Base-by-base conservation (phyloP, 1,140 invertebrate species). In the Ephestia elutella region DNA sequence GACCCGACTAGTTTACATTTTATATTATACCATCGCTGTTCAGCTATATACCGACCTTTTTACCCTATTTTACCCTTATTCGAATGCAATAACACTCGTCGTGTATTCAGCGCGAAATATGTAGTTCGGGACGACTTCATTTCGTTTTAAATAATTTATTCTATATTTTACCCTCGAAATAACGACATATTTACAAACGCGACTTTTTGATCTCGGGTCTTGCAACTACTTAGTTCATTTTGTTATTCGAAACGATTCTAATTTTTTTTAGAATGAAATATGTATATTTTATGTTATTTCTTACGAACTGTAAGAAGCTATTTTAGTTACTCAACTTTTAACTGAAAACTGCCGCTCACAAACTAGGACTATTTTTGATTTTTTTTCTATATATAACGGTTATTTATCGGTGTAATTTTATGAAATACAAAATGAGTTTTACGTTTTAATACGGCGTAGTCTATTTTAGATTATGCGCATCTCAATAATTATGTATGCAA, bases 81-180 rank as follows among this genome's bases (percentile, higher is more conserved):
- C 21, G 21, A 25, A 63, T 70, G 76, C 77, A 82, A 80, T 78
- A 80, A 57, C 66, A 65, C 61, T 70, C 49, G 62, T 68, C 56
- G 80, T 83, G 79, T 80, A 85, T 80, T 80, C 80, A 78, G 77
- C 77, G 71, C 70, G 77, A 74, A 82, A 80, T 75, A 70, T 64
- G 59, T 67, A 44, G 78, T 80, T 80, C 80, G 82, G 75, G 78
- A 78, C 72, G 54, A 69, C 60, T 59, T 63, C 62, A 49, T 56
- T 65, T 56, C 51, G 59, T 30, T 57, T 60, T 20, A 59, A 21
- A 53, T 53, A 5, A 25, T 53, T 50, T 25, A 50, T 18, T 21
- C 19, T 53, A 25, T 53, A 53, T 53, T 53, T 53, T 13, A 63
- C 59, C 49, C 59, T 71, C 73, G 54, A 68, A 78, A 77, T 77